Percentiles rank a stretch among this genome's conserved stretches.
These are phyloP conservation scores for Drosophila mimetica DNA, from an alignment of 2,888 invertebrate genomes.

Conservation along the genomic window DNA sequence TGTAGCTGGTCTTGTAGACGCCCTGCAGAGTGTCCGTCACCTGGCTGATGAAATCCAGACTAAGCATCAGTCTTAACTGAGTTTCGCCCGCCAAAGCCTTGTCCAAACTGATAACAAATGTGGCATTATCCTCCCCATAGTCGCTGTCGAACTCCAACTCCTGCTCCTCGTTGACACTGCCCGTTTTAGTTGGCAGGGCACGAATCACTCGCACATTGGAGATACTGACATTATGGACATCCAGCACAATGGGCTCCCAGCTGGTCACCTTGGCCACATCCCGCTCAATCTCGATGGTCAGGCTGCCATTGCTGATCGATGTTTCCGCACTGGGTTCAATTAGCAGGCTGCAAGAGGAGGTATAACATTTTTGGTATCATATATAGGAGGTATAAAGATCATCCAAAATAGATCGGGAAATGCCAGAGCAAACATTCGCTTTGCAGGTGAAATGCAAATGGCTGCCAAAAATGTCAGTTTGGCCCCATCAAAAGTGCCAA, in stretches of 20 bases:
- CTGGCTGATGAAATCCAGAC: slow-evolving; percentile 85
- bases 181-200: slow-evolving; percentile 18
- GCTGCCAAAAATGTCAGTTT: slow-evolving; percentile 68
- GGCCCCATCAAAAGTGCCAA: slow-evolving; percentile 65
- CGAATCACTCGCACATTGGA: slow-evolving; percentile 80
- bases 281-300: slow-evolving; percentile 80
- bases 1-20: slow-evolving; percentile 85
- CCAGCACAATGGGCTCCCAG: slow-evolving; percentile 83
- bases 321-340: slow-evolving; percentile 82
- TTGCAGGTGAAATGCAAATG: slow-evolving; percentile 45
- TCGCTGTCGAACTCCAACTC: slow-evolving; percentile 82
- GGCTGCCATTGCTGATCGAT: slow-evolving; percentile 82
- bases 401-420: slow-evolving; percentile 30
- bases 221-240: slow-evolving; percentile 83
- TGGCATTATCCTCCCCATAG: slow-evolving; percentile 81
- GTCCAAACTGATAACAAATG: slow-evolving; percentile 78
- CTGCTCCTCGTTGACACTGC: slow-evolving; percentile 64
- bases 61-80: slow-evolving; percentile 83
- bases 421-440: slow-evolving; percentile 21
- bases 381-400: neutral
- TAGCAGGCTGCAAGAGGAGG: slow-evolving; percentile 73
- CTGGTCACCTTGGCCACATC: slow-evolving; percentile 74
- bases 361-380: neutral
- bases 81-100: slow-evolving; percentile 62
- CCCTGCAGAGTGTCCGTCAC: slow-evolving; percentile 86